Conservation (phyloP, 2,113 vertebrate genomes). For the Cygnus buccinator region DNA sequence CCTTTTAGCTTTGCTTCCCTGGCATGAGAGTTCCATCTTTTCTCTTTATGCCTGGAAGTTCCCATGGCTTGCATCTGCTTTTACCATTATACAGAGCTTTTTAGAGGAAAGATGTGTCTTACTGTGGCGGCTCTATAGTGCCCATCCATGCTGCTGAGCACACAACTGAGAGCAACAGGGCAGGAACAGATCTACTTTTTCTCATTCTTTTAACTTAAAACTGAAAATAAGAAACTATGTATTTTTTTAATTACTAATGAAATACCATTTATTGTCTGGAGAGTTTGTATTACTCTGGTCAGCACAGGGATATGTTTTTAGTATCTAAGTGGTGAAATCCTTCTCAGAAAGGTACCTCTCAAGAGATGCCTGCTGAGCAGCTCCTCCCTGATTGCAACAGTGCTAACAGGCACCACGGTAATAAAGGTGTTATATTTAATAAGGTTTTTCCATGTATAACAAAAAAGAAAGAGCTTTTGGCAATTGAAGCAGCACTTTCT, state of each 20-base stretch:
- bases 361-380: background rate
- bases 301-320: background rate
- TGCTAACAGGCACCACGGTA: background rate
- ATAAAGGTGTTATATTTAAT: background rate
- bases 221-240: background rate
- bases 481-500: conserved; percentile 13
- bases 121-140: background rate
- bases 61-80: background rate
- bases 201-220: conserved; percentile 1
- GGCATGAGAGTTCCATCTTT: background rate
- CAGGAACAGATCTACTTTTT: background rate
- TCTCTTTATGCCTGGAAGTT: background rate
- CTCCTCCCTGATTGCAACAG: background rate
- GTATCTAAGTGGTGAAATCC: background rate
- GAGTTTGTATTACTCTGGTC: background rate
- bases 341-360: background rate
- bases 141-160: background rate
- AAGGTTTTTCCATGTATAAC: background rate
- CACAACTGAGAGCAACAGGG: background rate
- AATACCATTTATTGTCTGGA: background rate
- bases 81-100: background rate
- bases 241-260: background rate
- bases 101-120: background rate
- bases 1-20: background rate
- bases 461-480: conserved; percentile 17